A percentile compares a stretch with the other conserved stretches of the same genome.
These are phyloP conservation scores for Leptinotarsa rubiginosa DNA, from an alignment of 2,888 invertebrate genomes.

Conservation along the genomic window DNA sequence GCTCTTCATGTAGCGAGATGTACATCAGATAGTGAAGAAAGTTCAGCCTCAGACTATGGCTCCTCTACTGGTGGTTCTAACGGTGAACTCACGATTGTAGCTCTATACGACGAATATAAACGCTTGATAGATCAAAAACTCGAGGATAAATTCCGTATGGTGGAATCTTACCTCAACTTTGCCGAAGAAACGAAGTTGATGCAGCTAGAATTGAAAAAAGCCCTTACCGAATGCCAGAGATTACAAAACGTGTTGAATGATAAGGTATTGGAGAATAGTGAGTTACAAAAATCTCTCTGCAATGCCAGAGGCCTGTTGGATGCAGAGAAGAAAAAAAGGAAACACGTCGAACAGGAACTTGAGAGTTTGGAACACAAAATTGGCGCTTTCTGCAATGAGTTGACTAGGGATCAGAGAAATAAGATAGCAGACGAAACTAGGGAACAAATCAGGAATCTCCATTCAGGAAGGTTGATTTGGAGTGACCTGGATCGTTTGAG, in stretches of 20 bases:
- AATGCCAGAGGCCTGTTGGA: conserved; percentile 72
- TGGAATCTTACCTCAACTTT: conserved; percentile 67
- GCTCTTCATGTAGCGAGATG: conserved; percentile 24
- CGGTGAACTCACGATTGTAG: conserved; percentile 30
- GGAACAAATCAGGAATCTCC: conserved; percentile 22
- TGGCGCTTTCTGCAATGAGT: conserved; percentile 30
- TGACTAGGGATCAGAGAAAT: conserved; percentile 35
- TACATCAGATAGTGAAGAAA: conserved; percentile 30
- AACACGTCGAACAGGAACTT: conserved; percentile 28
- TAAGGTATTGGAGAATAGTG: conserved; percentile 77
- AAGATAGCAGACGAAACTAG: conserved; percentile 34
- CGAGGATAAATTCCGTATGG: conserved; percentile 26
- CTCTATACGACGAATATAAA: conserved; percentile 34
- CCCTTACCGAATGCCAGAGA: conserved; percentile 79
- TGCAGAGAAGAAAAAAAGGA: conserved; percentile 35
- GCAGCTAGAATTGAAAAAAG: conserved; percentile 75
- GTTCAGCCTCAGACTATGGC: conserved; percentile 23
- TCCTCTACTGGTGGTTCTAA: conserved; percentile 23
- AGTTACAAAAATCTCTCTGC: conserved; percentile 83
- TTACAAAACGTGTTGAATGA: conserved; percentile 79
- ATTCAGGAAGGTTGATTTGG: conserved; percentile 29
- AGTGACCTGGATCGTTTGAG: conserved; percentile 61
- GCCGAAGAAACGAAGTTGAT: conserved; percentile 80
- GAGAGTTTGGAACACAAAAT: conserved; percentile 30
- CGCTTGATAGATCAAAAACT: conserved; percentile 32